Evolutionary conservation across 2,797 vertebrate genomes (phyloP), one percentile per base, ranked within the genome.

Genomic region (Xenops minutus): DNA sequence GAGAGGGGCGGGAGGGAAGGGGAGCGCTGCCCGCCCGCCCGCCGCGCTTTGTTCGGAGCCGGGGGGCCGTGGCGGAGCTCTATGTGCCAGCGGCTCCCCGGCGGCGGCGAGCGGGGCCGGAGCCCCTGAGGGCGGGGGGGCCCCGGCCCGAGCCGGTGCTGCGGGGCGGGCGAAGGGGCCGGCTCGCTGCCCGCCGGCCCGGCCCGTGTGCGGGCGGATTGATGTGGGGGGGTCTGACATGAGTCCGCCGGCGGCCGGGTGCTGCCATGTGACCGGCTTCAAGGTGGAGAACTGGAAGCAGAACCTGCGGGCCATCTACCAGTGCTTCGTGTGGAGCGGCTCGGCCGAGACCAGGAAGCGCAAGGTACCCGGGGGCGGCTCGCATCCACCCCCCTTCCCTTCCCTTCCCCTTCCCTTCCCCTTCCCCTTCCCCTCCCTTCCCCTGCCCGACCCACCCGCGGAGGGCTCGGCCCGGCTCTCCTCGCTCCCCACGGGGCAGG

Each of bases 281-380:
- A 99, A 99, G 98, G 99, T 99, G 99, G 99, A 99, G 95, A 99
- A 99, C 97, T 99, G 99, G 99, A 99, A 99, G 98, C 99, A 99
- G 98, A 99, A 99, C 94, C 98, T 99, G 93, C 98, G 99, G 95
- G 99, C 99, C 96, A 99, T 99, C 96, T 99, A 99, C 98, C 99
- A 99, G 98, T 99, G 99, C 98, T 99, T 99, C 99, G 99, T 99
- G 96, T 99, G 99, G 99, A 99, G 98, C 97, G 99, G 99, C 88
- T 98, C 98, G 92, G 98, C 99, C 77, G 99, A 99, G 98, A 99
- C 99, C 98, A 98, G 99, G 97, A 99, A 99, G 98, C 98, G 99
- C 94, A 99, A 99, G 99, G 99, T 99, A 98, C 74, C 91, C 36
- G 84, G 58, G 76, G 24, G 73, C 84, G 89, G 81, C 85, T 59